Base-by-base conservation (phyloP, 2,113 vertebrate genomes). In the Catharus bicknelli region DNA sequence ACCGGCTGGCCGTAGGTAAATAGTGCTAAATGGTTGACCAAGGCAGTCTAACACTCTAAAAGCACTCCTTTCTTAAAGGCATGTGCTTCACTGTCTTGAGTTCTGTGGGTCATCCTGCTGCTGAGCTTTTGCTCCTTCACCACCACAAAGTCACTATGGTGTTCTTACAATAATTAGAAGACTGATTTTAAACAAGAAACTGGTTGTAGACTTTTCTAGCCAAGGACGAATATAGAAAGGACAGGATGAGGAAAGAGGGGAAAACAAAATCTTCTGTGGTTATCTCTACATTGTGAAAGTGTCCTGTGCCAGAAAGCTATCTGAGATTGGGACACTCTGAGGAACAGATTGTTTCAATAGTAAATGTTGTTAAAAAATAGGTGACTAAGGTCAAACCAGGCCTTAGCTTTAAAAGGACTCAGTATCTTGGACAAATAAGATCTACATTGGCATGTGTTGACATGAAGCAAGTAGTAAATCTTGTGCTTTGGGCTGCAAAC, bases 401-500 rank as follows among this genome's bases (percentile, higher is more conserved):
- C 48, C 54, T 82, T 64, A 34, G 42, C 50, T 92, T 76, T 93
- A 78, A 79, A 92, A 94, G 77, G 45, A 63, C 22, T 57, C 10
- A 1, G 11, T 92, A 82, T 93, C 90, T 95, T 86, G 34, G 53
- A 26, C 81, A 90, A 86, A 78, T 61, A 92, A 78, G 86, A 25
- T 68, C 53, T 92, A 0, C 70, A 15, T 90, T 86, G 91, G 53
- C 16, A 0, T 57, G 7, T 11, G 21, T 18, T 90, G 77, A 88
- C 73, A 27, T 32, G 66, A 70, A 83, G 30, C 5, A 1, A 63
- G 80, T 27, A 57, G 86, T 86, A 95, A 92, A 88, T 93, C 92
- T 89, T 4, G 1, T 84, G 80, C 64, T 95, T 81, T 1, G 3
- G 83, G 77, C 77, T 75, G 64, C 1, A 5, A 38, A 70, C 86